These are phyloP conservation scores for Odontamblyopus rebecca DNA, from an alignment of 2,797 vertebrate genomes.

Conservation along the genomic window DNA sequence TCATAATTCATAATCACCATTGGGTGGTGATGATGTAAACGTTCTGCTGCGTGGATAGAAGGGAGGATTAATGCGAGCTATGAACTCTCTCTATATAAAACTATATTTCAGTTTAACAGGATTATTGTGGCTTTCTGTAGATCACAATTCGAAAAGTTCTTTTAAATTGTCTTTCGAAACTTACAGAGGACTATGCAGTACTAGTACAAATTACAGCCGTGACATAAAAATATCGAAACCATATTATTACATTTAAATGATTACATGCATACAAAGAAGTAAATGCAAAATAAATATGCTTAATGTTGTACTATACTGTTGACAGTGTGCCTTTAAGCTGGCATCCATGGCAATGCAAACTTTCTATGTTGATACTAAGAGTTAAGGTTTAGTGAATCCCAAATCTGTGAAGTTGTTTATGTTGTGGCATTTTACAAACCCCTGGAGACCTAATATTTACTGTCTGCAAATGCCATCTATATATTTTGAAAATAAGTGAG, in stretches of 20 bases:
- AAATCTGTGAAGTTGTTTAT: constrained; percentile 16
- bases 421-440: background rate
- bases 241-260: too few relatives aligned
- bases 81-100: constrained; percentile 38
- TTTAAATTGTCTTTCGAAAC: background rate
- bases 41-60: constrained; percentile 45
- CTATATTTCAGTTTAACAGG: constrained; percentile 60
- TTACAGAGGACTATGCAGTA: background rate
- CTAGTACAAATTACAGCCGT: too few relatives aligned
- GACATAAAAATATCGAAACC: too few relatives aligned
- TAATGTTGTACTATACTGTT: background rate
- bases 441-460: background rate
- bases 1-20: constrained; percentile 35
- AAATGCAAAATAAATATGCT: background rate
- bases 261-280: too few relatives aligned
- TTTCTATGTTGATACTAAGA: background rate
- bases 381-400: background rate
- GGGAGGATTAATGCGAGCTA: constrained; percentile 45
- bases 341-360: background rate
- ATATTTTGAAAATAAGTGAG: background rate
- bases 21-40: constrained; percentile 52
- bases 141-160: constrained; percentile 7
- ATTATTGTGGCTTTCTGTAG: constrained; percentile 51
- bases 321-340: background rate
- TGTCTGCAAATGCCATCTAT: background rate